Percentiles rank a stretch among this genome's conserved stretches.
These are phyloP conservation scores for Thunnus albacares DNA, from an alignment of 2,797 vertebrate genomes.

Conservation along the genomic window DNA sequence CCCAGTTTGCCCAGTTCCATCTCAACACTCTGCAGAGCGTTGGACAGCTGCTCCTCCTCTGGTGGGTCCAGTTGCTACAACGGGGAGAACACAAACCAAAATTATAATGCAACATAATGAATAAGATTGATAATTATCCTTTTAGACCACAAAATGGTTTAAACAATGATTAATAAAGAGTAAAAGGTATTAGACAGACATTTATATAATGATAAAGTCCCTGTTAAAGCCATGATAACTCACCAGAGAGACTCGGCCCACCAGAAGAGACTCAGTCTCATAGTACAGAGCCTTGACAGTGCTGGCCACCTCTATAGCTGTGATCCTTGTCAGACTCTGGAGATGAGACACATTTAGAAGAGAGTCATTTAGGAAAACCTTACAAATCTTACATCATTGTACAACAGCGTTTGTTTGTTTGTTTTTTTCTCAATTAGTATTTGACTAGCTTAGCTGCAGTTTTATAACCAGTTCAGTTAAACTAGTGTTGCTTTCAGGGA, in stretches of 20 bases:
- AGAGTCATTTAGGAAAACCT: neutral
- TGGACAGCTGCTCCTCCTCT: conserved; percentile 94
- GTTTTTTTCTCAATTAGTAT: neutral
- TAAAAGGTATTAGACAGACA: neutral
- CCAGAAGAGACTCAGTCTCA: conserved; percentile 95
- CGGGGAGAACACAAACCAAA: neutral
- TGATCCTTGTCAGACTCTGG: conserved; percentile 95
- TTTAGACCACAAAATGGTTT: neutral
- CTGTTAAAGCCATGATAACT: conserved; percentile 58
- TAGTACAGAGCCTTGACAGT: conserved; percentile 97
- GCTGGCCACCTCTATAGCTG: conserved; percentile 95
- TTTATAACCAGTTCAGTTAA: neutral
- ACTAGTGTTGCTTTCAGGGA: neutral
- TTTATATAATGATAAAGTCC: neutral
- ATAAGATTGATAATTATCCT: neutral
- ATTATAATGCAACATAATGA: neutral
- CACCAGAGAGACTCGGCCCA: conserved; percentile 95
- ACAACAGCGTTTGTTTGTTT: neutral
- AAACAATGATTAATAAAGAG: neutral
- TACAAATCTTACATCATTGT: neutral
- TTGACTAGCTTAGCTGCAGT: neutral
- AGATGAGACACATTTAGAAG: conserved; percentile 38
- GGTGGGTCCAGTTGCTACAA: conserved; percentile 94
- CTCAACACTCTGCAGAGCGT: conserved; percentile 92
- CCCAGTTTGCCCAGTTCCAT: conserved; percentile 92